Conservation (phyloP, 2,113 vertebrate genomes). For the Monarcha castaneiventris region DNA sequence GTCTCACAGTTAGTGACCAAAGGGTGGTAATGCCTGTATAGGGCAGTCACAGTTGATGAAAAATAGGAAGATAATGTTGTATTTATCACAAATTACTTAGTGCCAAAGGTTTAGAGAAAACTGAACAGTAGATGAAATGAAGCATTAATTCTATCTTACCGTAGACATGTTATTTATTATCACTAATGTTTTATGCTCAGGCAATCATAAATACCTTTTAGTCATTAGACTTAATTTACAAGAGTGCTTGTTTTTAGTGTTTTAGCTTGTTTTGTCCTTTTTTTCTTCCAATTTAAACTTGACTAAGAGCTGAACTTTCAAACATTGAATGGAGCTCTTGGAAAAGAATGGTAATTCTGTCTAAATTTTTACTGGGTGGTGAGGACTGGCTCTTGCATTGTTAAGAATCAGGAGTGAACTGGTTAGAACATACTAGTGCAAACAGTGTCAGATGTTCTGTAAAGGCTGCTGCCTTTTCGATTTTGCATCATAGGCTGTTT, state of each 20-base stretch:
- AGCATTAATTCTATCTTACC: not conserved
- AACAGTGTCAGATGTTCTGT: not conserved
- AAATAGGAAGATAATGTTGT: not conserved
- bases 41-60: not conserved
- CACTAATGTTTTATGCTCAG: not conserved
- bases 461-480: not conserved
- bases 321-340: not conserved
- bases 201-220: not conserved
- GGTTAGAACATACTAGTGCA: not conserved
- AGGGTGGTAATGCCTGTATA: not conserved
- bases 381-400: not conserved
- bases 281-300: not conserved
- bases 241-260: not conserved
- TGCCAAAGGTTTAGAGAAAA: conserved; percentile 14
- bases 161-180: not conserved
- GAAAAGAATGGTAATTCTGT: not conserved
- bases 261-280: not conserved
- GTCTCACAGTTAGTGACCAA: not conserved
- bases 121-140: conserved; percentile 6
- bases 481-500: not conserved
- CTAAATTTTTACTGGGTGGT: not conserved
- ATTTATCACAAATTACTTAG: conserved; percentile 14
- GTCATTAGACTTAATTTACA: not conserved
- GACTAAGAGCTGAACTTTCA: not conserved
- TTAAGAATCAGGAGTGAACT: not conserved